Evolutionary conservation across 1,140 invertebrate genomes (phyloP).

Genomic region (Penaeus indicus): DNA sequence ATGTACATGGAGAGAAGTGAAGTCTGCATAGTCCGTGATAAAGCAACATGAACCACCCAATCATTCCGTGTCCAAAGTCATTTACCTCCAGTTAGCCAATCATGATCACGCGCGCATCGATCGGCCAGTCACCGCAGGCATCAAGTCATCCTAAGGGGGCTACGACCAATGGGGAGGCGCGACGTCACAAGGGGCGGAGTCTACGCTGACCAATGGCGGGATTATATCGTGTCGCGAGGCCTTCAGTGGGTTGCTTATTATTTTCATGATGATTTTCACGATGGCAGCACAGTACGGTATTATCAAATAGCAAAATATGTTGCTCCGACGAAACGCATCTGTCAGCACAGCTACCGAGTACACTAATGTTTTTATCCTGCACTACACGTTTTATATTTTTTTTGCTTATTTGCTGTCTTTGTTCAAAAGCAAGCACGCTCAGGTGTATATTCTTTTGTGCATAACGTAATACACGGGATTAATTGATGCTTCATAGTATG

Average conservation of each 20-base stretch:
- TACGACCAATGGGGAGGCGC: slow-evolving; percentile 41
- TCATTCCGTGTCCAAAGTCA: slow-evolving; percentile 62
- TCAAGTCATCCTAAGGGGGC: slow-evolving; percentile 48
- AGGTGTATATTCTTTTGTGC: too few species aligned
- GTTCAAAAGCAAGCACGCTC: too few species aligned
- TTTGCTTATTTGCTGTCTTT: too few species aligned
- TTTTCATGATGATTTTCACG: slow-evolving; percentile 60
- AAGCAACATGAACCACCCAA: slow-evolving; percentile 56
- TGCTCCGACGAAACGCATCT: slow-evolving; percentile 6
- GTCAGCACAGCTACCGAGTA: neutral
- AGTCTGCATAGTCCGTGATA: slow-evolving; percentile 53
- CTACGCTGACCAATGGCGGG: slow-evolving; percentile 53
- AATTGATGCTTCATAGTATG: too few species aligned
- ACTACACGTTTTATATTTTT: neutral
- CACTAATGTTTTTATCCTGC: neutral
- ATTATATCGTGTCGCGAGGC: slow-evolving; percentile 51
- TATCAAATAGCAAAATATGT: slow-evolving; percentile 8
- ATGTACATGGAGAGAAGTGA: slow-evolving; percentile 38
- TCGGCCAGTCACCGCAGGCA: slow-evolving; percentile 60
- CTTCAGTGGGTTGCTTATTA: slow-evolving; percentile 53
- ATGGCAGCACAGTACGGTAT: slow-evolving; percentile 34
- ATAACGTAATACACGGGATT: too few species aligned
- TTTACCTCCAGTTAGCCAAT: slow-evolving; percentile 60
- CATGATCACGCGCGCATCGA: slow-evolving; percentile 56
- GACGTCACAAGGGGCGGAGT: slow-evolving; percentile 44